These are phyloP conservation scores for Bubo scandiacus DNA, from an alignment of 2,113 vertebrate species.

Conservation along the genomic window DNA sequence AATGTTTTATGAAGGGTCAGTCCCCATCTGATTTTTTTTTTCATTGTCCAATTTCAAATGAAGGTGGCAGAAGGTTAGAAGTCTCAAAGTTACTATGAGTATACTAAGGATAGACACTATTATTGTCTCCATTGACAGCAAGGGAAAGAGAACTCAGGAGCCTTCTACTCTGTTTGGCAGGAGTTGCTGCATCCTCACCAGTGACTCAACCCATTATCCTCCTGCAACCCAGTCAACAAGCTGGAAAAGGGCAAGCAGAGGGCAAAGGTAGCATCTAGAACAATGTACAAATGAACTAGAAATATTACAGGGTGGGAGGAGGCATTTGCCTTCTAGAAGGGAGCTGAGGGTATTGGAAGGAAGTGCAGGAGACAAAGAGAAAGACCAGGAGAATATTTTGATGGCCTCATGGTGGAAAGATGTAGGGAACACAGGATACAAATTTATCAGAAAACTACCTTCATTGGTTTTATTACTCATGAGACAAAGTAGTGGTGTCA, in stretches of 20 bases:
- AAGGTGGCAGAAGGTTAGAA: background rate
- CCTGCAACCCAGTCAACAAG: background rate
- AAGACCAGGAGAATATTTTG: background rate
- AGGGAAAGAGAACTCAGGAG: background rate
- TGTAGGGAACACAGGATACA: background rate
- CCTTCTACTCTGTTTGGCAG: background rate
- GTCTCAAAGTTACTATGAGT: background rate
- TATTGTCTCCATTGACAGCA: background rate
- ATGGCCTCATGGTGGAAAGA: background rate
- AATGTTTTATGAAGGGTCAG: background rate
- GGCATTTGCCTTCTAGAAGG: background rate
- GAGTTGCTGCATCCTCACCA: background rate
- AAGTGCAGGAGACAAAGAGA: background rate
- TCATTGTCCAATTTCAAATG: background rate
- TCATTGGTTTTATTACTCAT: background rate
- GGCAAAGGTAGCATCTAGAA: background rate
- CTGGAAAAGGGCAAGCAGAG: background rate
- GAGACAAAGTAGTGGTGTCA: background rate
- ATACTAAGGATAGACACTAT: background rate
- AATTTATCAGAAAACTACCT: background rate
- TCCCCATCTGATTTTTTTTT: background rate
- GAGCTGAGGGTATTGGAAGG: background rate
- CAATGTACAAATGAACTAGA: background rate
- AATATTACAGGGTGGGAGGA: background rate
- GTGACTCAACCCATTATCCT: background rate